These are phyloP conservation scores for Natator depressus DNA, from an alignment of 2,113 vertebrate genomes.

Conservation along the genomic window DNA sequence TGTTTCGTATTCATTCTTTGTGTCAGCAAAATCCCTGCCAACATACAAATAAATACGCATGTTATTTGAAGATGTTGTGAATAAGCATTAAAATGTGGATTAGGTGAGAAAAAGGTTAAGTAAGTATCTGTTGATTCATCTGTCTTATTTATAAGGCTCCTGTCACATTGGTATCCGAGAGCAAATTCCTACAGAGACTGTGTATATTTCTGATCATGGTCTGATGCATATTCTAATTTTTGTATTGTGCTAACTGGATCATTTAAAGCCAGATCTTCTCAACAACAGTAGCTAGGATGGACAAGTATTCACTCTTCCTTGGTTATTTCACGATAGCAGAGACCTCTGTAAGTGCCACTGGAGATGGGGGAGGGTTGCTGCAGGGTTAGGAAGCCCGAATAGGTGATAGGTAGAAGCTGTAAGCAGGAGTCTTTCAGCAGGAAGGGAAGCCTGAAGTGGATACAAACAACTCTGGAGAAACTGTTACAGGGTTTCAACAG, in stretches of 20 bases:
- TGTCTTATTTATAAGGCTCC: neutral
- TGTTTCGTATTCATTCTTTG: neutral
- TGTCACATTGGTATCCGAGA: neutral
- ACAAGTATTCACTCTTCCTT: neutral
- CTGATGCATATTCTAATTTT: neutral
- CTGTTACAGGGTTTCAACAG: neutral
- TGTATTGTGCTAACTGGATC: neutral
- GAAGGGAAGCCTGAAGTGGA: neutral
- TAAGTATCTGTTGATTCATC: neutral
- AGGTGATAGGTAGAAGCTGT: neutral
- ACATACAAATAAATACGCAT: neutral
- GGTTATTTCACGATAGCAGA: neutral
- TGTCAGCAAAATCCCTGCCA: neutral
- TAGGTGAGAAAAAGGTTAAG: neutral
- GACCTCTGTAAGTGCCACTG: accelerated
- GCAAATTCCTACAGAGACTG: neutral
- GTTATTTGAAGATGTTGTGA: neutral
- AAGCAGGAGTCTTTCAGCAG: neutral
- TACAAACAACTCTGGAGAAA: neutral
- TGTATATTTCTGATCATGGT: neutral
- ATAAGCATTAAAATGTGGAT: neutral
- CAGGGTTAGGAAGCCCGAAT: accelerated
- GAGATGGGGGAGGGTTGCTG: accelerated
- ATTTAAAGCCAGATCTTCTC: neutral
- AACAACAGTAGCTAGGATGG: neutral